Evolutionary conservation across 2,113 vertebrate species (phyloP).

Genomic region (Emberiza fucata): DNA sequence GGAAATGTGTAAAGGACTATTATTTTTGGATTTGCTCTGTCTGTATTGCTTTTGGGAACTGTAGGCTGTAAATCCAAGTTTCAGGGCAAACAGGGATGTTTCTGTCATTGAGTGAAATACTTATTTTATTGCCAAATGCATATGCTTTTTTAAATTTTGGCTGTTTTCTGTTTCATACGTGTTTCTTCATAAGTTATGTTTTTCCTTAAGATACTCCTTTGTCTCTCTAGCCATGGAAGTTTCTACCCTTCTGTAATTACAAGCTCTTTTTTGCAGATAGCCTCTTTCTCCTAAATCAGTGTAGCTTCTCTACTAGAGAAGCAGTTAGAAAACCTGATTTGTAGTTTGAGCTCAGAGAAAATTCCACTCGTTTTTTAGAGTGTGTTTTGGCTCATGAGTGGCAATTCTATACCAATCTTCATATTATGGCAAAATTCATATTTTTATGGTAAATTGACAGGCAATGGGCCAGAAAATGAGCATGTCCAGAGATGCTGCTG

Average conservation of each 20-base stretch:
- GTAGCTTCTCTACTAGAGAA: background rate
- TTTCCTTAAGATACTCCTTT: background rate
- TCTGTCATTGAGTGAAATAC: background rate
- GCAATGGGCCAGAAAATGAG: background rate
- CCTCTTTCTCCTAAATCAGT: background rate
- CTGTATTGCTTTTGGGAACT: background rate
- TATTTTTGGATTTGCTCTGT: background rate
- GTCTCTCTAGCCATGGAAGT: background rate
- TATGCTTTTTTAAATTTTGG: background rate
- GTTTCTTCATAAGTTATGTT: background rate
- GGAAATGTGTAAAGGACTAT: background rate
- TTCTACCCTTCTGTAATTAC: background rate
- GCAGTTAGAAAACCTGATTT: background rate
- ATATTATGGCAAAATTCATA: background rate
- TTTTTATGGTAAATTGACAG: background rate
- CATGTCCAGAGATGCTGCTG: background rate
- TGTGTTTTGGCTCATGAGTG: background rate
- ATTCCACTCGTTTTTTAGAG: background rate
- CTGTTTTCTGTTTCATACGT: background rate
- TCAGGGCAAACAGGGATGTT: background rate
- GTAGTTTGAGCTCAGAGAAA: background rate
- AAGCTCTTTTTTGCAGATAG: background rate
- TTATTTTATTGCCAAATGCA: background rate
- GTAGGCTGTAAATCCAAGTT: background rate
- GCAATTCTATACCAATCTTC: background rate